Percentiles rank a stretch among this genome's conserved stretches.
These are phyloP conservation scores for Xyliphius kryptos DNA, from an alignment of 2,113 vertebrate species.

Conservation along the genomic window DNA sequence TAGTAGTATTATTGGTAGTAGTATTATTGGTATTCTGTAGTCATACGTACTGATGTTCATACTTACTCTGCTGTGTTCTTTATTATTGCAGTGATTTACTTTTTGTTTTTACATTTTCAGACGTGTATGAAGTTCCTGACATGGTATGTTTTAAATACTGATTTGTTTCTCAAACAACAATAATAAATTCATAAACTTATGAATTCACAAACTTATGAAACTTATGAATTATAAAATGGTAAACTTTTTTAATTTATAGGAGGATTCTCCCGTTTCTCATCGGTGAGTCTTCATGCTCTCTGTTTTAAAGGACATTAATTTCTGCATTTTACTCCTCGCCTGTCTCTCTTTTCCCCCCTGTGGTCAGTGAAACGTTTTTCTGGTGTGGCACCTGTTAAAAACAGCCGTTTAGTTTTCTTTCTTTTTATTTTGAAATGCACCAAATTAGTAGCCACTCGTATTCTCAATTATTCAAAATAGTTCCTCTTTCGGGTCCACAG, in stretches of 20 bases:
- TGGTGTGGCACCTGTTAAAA: conserved; percentile 4
- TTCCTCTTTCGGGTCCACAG: conserved; percentile 28
- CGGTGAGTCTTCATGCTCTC: neutral
- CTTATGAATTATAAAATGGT: neutral
- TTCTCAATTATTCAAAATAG: neutral
- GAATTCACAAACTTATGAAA: no score
- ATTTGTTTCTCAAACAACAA: neutral
- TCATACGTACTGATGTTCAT: no score
- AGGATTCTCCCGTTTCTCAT: neutral
- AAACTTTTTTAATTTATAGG: conserved; percentile 10
- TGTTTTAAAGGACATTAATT: neutral
- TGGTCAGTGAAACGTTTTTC: no score
- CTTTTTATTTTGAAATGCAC: neutral
- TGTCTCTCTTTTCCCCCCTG: no score
- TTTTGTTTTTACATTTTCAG: conserved; percentile 49
- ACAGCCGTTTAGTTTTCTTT: neutral
- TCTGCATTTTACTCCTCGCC: neutral
- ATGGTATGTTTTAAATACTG: conserved; percentile 56
- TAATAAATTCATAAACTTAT: neutral
- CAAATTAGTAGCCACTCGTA: neutral
- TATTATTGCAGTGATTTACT: neutral
- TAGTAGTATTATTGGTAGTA: no score
- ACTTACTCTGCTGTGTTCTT: neutral
- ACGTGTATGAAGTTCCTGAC: conserved; percentile 70
- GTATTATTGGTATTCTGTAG: no score